Evolutionary conservation across 2,797 vertebrate species (phyloP).

Genomic region (Serranus cabrilla): DNA sequence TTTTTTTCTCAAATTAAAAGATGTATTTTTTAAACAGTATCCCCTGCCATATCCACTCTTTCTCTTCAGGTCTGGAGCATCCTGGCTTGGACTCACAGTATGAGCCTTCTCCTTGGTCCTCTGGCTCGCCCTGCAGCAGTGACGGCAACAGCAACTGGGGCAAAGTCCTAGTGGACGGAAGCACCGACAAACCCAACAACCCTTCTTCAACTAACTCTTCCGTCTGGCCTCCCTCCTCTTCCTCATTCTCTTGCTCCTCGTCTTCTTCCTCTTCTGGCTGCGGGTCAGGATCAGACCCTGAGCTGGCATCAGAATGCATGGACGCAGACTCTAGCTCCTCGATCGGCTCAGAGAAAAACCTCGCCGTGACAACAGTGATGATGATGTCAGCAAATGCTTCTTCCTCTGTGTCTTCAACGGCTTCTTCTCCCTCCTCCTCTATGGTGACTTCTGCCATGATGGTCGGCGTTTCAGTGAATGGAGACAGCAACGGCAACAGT

Average conservation of each 20-base stretch:
- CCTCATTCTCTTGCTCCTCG: slow-evolving; percentile 81
- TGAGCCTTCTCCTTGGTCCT: slow-evolving; percentile 95
- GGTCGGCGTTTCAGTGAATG: slow-evolving; percentile 74
- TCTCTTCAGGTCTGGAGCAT: slow-evolving; percentile 91
- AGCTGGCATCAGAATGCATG: slow-evolving; percentile 95
- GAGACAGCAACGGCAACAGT: slow-evolving; percentile 82
- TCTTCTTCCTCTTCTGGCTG: slow-evolving; percentile 83
- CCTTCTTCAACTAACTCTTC: slow-evolving; percentile 77
- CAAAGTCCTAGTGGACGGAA: slow-evolving; percentile 92
- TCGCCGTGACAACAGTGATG: slow-evolving; percentile 77
- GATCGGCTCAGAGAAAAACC: slow-evolving; percentile 93
- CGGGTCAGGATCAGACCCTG: slow-evolving; percentile 90
- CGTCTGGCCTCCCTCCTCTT: slow-evolving; percentile 81
- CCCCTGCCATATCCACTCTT: neutral
- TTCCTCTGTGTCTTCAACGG: slow-evolving; percentile 75
- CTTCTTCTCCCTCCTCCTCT: slow-evolving; percentile 67
- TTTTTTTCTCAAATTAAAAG: neutral
- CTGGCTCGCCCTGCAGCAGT: slow-evolving; percentile 92
- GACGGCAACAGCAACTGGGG: slow-evolving; percentile 95
- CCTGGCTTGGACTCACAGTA: slow-evolving; percentile 94
- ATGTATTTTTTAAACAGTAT: neutral
- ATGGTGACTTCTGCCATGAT: slow-evolving; percentile 72
- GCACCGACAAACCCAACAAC: slow-evolving; percentile 78
- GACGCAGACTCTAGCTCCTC: slow-evolving; percentile 95
- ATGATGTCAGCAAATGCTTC: slow-evolving; percentile 82